Conservation (phyloP, 2,113 vertebrate species). For the Climacteris rufus region DNA sequence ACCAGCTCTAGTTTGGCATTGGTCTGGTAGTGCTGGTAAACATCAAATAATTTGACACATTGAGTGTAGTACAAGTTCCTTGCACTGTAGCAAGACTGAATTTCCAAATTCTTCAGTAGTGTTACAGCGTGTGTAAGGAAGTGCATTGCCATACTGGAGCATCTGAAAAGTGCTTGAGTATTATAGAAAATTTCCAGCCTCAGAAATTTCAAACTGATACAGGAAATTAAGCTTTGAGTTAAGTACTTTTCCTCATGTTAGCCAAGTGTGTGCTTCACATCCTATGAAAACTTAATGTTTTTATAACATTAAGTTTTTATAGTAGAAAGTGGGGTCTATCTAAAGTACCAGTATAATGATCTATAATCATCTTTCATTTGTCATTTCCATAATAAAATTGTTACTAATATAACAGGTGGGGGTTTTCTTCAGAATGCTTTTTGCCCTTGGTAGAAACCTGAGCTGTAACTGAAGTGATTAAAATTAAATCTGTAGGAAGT, state of each 20-base stretch:
- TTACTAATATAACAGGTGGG: not conserved
- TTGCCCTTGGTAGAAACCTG: not conserved
- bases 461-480: not conserved
- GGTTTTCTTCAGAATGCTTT: not conserved
- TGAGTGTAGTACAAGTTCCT: not conserved
- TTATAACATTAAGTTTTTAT: not conserved
- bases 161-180: not conserved
- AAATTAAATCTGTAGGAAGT: not conserved
- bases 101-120: not conserved
- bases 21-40: not conserved
- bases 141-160: not conserved
- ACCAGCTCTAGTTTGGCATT: not conserved
- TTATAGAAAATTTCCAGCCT: not conserved
- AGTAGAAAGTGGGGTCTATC: not conserved
- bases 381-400: not conserved
- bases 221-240: not conserved
- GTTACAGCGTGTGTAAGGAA: not conserved
- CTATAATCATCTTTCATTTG: not conserved
- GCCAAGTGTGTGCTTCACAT: not conserved
- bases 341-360: not conserved
- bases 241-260: conserved; percentile 7
- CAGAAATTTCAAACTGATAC: not conserved
- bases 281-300: too few relatives aligned
- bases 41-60: not conserved
- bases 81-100: not conserved